Evolutionary conservation across 30 jellyfish, hydroid and myxozoan genomes (phyloP), one percentile per base, ranked within the genome.

Genomic region (Clytia hemisphaerica): DNA sequence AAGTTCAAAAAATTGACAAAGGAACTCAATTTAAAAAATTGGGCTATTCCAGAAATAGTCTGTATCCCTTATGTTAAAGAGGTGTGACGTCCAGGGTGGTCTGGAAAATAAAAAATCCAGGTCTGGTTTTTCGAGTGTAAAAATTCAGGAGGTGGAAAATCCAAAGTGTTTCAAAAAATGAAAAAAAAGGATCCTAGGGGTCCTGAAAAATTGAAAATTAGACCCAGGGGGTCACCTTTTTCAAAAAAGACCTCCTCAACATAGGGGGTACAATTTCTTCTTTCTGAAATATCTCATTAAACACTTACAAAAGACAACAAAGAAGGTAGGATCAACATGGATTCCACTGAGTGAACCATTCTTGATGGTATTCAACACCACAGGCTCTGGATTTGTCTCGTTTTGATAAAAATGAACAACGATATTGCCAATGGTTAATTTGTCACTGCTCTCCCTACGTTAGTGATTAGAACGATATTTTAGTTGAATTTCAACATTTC

Each of bases 301-400:
- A 57, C 32, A 65, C 92, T 70, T 36, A 84, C 95, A 78, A 40
- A 65, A 84, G 36, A 84, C 85, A 46, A 53, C 77, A 55, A 84
- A 61, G 4, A 82, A 84, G 45, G 61, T 79, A 35, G 79, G 77
- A 40, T 75, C 79, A 12, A 84, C 95, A 6, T 93, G 90, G 18
- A 79, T 71, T 32, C 77, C 88, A 58, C 93, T 78, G 12, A 84
- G 55, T 4, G 78, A 31, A 27, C 95, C 95, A 18, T 84, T 55
- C 49, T 81, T 35, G 16, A 84, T 57, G 32, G 77, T 57, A 15
- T 66, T 77, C 64, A 62, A 70, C 72, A 78, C 29, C 44, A 63
- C 64, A 28, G 71, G 83, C 18, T 87, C 89, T 29, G 95, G 95
- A 44, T 84, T 62, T 0, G 66, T 84, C 48, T 84, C 95, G 44